Evolutionary conservation across 2,113 vertebrate genomes (phyloP), one percentile per base, ranked within the genome.

Genomic region (Donacobius atricapilla): DNA sequence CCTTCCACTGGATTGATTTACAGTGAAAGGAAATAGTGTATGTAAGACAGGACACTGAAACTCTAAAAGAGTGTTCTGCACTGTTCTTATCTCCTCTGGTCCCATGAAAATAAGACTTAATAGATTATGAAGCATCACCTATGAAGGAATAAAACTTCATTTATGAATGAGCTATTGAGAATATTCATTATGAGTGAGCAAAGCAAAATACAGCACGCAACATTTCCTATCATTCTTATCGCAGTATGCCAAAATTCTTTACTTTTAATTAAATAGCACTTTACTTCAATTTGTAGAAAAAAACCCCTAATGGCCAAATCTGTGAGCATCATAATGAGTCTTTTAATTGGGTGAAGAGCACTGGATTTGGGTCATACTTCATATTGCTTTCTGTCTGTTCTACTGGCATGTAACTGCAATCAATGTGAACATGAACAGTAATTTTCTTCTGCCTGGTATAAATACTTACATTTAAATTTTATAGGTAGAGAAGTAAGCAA

Each of bases 161-260:
- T 89, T 87, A 83, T 50, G 37, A 89, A 96, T 39, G 20, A 72
- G 28, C 30, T 82, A 61, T 22, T 91, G 61, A 91, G 81, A 76
- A 37, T 31, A 68, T 58, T 50, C 17, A 31, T 65, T 40, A 68
- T 22, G 22, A 77, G 6, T 22, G 21, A 90, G 14, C 12, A 76
- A 93, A 78, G 15, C 73, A 13, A 79, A 79, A 64, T 68, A 44
- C 8, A 88, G 17, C 12, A 85, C 37, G 28, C 28, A 79, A 64
- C 15, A 69, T 45, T 87, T 90, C 44, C 48, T 72, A 56, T 53
- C 2, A 57, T 60, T 71, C 18, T 37, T 68, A 83, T 2, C n/a
- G 23, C 22, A n/a, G 39, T 4, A 50, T 53, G 78, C 77, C 10
- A 83, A n/a, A 91, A 70, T 60, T 42, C 30, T 71, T 89, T 68